Base-by-base conservation (phyloP, 2,888 invertebrate genomes). In the Nephrotoma guestfalica region DNA sequence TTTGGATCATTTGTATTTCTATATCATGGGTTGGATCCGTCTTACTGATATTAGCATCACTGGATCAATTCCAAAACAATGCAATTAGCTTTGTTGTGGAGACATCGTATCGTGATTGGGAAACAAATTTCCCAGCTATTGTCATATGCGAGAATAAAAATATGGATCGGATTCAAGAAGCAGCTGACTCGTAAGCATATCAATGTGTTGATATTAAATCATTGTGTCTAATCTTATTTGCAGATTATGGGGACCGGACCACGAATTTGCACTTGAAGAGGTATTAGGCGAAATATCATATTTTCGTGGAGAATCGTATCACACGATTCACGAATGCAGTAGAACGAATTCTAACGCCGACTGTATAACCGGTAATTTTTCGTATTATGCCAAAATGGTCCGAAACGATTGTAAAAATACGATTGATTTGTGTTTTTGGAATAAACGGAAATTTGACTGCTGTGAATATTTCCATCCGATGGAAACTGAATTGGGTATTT, bases 1-100 rank as follows among this genome's bases (percentile, higher is more conserved):
- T 96, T 89, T 96, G 96, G 96, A 86, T 93, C 4, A 89, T 93
- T 5, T 93, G 94, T 85, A 93, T 96, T 57, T 89, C 92, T 1
- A 90, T 94, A 0, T 94, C 95, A 0, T 96, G 96, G 95, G 93
- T 93, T 87, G 95, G 94, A 2, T 95, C 96, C 0, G 93, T 92
- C 9, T 88, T 93, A 13, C 92, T 96, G 41, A 94, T 96, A 87
- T 90, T 92, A 42, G 93, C 94, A 0, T 94, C 95, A 2, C 93
- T 91, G 91, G 91, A 90, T 87, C 92, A 93, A 6, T 96, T 94
- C 89, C 91, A 94, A 87, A 92, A 93, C 87, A 95, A 94, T 89
- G 95, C 96, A 0, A 95, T 96, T 86, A 96, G 95, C 90, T 96
- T 96, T 89, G 96, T 95, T 0, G 93, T 94, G 6, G 96, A 96